Evolutionary conservation across 2,113 vertebrate species (phyloP), one percentile per base, ranked within the genome.

Genomic region (Psilopogon haemacephalus): DNA sequence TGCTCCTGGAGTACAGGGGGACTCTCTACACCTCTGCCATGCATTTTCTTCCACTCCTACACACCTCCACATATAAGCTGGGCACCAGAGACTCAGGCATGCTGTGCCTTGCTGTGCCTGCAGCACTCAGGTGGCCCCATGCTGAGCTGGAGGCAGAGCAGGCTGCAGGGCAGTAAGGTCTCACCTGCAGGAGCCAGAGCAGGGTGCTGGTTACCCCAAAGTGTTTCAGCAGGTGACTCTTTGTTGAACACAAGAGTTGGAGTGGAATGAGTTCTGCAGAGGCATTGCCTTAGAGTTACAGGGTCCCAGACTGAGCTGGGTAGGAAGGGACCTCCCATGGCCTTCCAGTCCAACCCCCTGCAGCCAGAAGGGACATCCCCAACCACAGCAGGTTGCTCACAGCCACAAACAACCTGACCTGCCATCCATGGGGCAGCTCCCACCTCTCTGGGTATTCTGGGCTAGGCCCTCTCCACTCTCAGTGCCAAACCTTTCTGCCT

Each of bases 81-180:
- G 62, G 19, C 27, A 26, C n/a, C 20, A 28, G 67, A 63, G 54
- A 13, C 37, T 17, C 2, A 2, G 5, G 15, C 20, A 20, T 5
- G 1, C 37, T 2, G 1, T 50, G 26, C 38, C 42, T 48, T 65
- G 28, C 15, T 59, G 24, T 3, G 1, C 35, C 38, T 2, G 6
- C 44, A 0, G 3, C 2, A 3, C 13, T 4, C 2, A 4, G 3
- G 0, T 21, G 28, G 16, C 23, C 30, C 10, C 1, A 1, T 0
- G 0, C 6, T 44, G n/a, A 24, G 12, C 24, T 80, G 35, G 28
- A 16, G 1, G 4, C 30, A 27, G 8, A 26, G 19, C 64, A 67
- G 42, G 5, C 20, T 60, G 27, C 1, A 8, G 62, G 32, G 35
- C 10, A 2, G 12, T 19, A 54, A 27, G 9, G 15, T 54, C 37